Conservation (phyloP, 2,113 vertebrate species). For the Hippopotamus amphibius region DNA sequence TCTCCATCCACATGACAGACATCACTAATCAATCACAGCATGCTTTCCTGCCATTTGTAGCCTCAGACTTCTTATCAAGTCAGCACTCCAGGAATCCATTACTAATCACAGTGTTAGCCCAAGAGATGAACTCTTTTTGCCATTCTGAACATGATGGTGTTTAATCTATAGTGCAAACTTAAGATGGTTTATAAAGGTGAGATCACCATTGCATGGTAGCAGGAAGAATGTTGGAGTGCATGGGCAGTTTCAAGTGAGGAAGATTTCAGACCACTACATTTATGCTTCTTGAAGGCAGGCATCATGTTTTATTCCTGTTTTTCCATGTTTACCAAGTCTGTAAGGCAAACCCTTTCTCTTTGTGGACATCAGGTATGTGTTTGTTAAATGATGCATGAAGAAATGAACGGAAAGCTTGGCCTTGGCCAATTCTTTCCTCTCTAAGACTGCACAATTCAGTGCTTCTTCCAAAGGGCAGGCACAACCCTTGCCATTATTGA, state of each 20-base stretch:
- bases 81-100: slow-evolving; percentile 23
- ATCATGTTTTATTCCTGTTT: not conserved
- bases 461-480: slow-evolving; percentile 18
- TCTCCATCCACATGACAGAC: slow-evolving; percentile 41
- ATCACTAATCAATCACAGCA: slow-evolving; percentile 68
- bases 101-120: not conserved
- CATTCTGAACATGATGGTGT: not conserved
- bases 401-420: not conserved
- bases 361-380: not conserved
- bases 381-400: not conserved
- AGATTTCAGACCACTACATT: not conserved
- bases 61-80: slow-evolving; percentile 48
- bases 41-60: not conserved
- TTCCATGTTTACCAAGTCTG: not conserved
- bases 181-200: not conserved
- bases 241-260: not conserved
- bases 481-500: not conserved
- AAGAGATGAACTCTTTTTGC: slow-evolving; percentile 32
- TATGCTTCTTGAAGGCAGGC: not conserved
- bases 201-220: not conserved
- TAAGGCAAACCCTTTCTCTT: not conserved
- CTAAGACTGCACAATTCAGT: not conserved
- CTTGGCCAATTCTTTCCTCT: not conserved
- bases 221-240: not conserved
- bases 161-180: not conserved